Conservation (phyloP, 2,888 invertebrate genomes). For the Scrobipalpa costella region DNA sequence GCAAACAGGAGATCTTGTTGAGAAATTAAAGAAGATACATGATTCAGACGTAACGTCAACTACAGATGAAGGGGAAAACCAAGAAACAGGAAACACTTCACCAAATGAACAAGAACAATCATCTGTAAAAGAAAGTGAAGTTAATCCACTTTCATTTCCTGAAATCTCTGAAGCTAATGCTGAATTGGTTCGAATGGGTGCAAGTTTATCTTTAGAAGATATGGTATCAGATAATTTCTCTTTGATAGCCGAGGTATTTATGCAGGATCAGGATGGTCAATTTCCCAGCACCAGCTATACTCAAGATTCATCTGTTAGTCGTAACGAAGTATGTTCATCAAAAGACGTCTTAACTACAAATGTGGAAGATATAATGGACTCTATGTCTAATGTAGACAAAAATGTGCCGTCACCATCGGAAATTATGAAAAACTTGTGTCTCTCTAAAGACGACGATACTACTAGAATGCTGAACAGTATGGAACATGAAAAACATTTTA, state of each 20-base stretch:
- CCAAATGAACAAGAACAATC: not conserved
- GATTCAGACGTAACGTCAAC: slow-evolving; percentile 35
- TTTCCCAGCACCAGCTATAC: slow-evolving; percentile 31
- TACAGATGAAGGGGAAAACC: slow-evolving; percentile 6
- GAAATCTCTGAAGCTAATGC: slow-evolving; percentile 65
- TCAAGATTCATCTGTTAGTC: slow-evolving; percentile 17
- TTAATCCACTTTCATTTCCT: not conserved
- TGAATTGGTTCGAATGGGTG: slow-evolving; percentile 70
- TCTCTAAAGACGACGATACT: slow-evolving; percentile 74
- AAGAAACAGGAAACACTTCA: not conserved
- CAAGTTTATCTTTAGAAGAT: slow-evolving; percentile 72
- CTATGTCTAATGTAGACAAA: slow-evolving; percentile 63
- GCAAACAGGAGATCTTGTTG: slow-evolving; percentile 71
- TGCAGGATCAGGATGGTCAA: slow-evolving; percentile 39
- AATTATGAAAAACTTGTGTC: slow-evolving; percentile 83
- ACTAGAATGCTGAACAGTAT: slow-evolving; percentile 40
- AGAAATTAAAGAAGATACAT: slow-evolving; percentile 73
- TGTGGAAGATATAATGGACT: slow-evolving; percentile 59
- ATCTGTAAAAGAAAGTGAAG: not conserved
- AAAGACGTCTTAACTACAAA: slow-evolving; percentile 66
- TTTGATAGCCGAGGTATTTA: slow-evolving; percentile 57
- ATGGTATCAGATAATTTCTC: slow-evolving; percentile 72
- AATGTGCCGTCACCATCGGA: slow-evolving; percentile 84
- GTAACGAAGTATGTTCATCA: slow-evolving; percentile 24
- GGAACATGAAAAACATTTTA: slow-evolving; percentile 33